Base-by-base conservation (phyloP, 2,797 vertebrate genomes). In the Hemitrygon akajei region DNA sequence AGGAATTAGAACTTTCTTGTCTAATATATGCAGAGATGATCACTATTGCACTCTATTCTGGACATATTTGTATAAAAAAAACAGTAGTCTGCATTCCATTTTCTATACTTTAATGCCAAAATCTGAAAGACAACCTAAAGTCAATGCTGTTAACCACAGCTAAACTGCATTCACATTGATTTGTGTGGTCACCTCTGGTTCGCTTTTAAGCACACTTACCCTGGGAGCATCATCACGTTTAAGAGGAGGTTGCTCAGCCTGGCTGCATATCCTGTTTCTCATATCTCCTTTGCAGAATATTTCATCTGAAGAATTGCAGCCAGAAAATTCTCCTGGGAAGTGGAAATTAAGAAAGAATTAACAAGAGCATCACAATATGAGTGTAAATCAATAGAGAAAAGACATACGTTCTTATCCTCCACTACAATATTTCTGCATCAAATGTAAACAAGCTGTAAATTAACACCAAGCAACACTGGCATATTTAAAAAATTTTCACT, bases 171-270 rank as follows among this genome's bases (percentile, higher is more conserved):
- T 25, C 40, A 56, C 7, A 9, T 75, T 93, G 27, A 56, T 47
- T 75, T 75, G 71, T 3, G 18, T 34, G 34, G 34, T 60, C 56
- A 60, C 11, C n/a, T 69, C 18, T 22, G 73, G 56, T 56, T 27
- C 73, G 69, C 40, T 20, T 76, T 73, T 56, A 5, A 30, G 40
- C 75, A 22, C 27, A 75, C 91, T 71, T 93, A 93, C 91, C 91
- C 40, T 47, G 63, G 91, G 91, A 30, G 91, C 73, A 71, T 93
- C 91, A 93, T 93, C 91, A 6, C 76, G 69, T 71, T 93, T 93
- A 25, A 93, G 91, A 30, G 91, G 91, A n/a, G 91, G 69, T 76
- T 25, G 91, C 10, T 93, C 66, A 56, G 69, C 40, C 25, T 75
- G 40, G n/a, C 40, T 93, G 71, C 27, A 58, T n/a, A 75, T 93